Evolutionary conservation across 2,888 invertebrate genomes (phyloP), one percentile per base, ranked within the genome.

Genomic region (Augochlorella aurata): DNA sequence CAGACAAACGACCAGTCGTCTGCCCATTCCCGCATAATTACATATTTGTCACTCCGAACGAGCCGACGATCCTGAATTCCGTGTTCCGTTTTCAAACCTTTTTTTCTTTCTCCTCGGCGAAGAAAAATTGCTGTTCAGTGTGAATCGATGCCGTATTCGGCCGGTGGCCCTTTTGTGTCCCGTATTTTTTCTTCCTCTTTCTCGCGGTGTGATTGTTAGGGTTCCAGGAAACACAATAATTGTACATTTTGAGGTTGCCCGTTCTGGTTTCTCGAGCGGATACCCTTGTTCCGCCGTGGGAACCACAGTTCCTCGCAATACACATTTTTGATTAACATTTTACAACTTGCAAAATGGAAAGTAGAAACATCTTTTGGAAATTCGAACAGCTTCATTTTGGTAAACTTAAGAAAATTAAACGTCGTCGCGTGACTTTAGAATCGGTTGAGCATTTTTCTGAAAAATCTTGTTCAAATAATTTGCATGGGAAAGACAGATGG

Each of bases 11-110:
- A 77, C 54, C 81, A 18, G 16, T 10, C 74, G 21, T 47, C 67
- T 44, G 47, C 65, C 45, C 52, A 52, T 63, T 72, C 79, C 68
- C 61, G 72, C 76, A 68, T 77, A 49, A 84, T 75, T 78, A 58
- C 16, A 10, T 24, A 80, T 74, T 80, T 70, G 80, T 81, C 83
- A 73, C 65, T 50, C 12, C 12, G 29, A 29, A 65, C 7, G 12
- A 18, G 21, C 69, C 58, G 65, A 47, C 9, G 18, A 47, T n/a
- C 9, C 12, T n/a, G n/a, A 21, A 68, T 54, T 50, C 73, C 70
- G 49, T 58, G 47, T 73, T 24, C 73, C 24, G 21, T 70, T 54
- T 12, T 2, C 16, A 58, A 16, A 14, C 14, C 16, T 0, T 69
- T 24, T 4, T n/a, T 58, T 21, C 10, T 49, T 29, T 71, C 29